Percentiles rank a stretch among this genome's conserved stretches.
Conservation (phyloP, 2,113 vertebrate species). For the Crotalus tigris region DNA sequence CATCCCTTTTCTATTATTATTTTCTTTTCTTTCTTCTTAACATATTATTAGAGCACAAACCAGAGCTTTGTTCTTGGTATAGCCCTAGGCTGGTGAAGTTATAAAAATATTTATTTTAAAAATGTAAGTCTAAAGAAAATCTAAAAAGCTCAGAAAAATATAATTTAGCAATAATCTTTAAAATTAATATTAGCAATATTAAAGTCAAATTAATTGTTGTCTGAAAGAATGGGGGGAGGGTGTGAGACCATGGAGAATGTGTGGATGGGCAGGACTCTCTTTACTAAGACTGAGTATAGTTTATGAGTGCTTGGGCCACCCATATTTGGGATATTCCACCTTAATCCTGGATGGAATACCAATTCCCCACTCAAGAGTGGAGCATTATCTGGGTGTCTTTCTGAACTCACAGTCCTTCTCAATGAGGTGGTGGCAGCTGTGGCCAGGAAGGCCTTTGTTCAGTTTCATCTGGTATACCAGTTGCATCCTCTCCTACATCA, state of each 20-base stretch:
- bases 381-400: neutral
- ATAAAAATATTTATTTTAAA: too few relatives aligned
- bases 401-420: neutral
- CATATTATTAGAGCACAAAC: too few relatives aligned
- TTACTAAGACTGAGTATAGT: neutral
- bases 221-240: neutral
- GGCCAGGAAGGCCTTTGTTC: neutral
- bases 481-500: too few relatives aligned
- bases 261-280: neutral
- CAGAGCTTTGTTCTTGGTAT: too few relatives aligned
- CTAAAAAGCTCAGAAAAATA: neutral
- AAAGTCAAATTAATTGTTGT: neutral
- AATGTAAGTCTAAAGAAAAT: too few relatives aligned
- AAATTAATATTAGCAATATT: neutral
- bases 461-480: neutral
- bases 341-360: neutral
- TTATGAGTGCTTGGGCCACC: neutral
- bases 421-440: neutral
- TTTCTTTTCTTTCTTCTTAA: too few relatives aligned
- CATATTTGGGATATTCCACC: neutral
- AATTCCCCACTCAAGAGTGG: neutral
- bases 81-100: too few relatives aligned
- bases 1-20: too few relatives aligned
- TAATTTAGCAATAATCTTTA: neutral
- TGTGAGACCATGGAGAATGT: neutral